Evolutionary conservation across 2,888 invertebrate species (phyloP), one percentile per base, ranked within the genome.

Genomic region (Eupelmus urozonus): DNA sequence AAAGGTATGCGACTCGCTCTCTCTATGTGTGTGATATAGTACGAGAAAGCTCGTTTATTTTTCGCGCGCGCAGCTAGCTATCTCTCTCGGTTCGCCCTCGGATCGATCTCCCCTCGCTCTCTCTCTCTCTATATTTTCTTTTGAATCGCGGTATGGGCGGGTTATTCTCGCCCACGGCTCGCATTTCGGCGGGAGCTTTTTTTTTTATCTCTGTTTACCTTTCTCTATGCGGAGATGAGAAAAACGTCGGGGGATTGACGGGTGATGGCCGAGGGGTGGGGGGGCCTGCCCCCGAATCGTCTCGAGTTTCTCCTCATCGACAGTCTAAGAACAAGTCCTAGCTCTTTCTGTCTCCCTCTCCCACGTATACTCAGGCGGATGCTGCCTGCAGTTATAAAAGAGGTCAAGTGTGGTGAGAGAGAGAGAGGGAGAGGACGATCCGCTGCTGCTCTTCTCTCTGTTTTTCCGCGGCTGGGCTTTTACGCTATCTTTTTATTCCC

Each of bases 371-470:
- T n/a, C n/a, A n/a, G n/a, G n/a, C n/a, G n/a, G 45, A 66, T 49
- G 66, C 63, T 55, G 73, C 63, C 55, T 74, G 66, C 74, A 73
- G 62, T 72, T 73, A 70, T 45, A 45, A 45, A 45, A 45, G 16
- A 45, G 45, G 45, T 45, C 45, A 16, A 7, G 45, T 45, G 9
- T 34, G 34, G 34, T 9, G 9, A 3, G 34, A 3, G 34, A 34
- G 34, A 34, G 34, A 34, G 34, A 34, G 13, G 16, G 45, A 45
- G 45, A 16, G 13, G 16, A 16, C 9, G 45, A 34, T 34, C 3
- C 34, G 9, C 34, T 34, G 34, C 9, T 34, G 34, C 34, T 9
- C 16, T 20, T 42, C 7, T 65, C 16, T 65, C 11, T 49, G 27
- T 70, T 20, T 66, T 34, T 16, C 16, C 23, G 9, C n/a, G 1